These are phyloP conservation scores for Panzeria rudis DNA, from an alignment of 2,888 invertebrate genomes.

Conservation along the genomic window DNA sequence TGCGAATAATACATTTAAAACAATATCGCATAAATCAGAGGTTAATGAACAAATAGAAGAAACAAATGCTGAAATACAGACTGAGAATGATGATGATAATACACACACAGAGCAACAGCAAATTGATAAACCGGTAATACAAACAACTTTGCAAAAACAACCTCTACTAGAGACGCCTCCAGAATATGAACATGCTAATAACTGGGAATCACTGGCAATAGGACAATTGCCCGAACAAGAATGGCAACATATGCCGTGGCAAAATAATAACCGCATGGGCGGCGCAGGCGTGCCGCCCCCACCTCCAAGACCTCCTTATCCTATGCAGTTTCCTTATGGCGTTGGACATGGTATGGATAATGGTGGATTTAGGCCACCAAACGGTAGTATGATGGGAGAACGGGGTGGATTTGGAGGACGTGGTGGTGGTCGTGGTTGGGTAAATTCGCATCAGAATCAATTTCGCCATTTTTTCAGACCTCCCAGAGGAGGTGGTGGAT, in stretches of 20 bases:
- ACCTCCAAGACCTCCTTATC: constrained; percentile 77
- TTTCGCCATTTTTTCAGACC: constrained; percentile 78
- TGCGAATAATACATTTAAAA: constrained; percentile 16
- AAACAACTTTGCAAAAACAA: constrained; percentile 72
- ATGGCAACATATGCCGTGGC: constrained; percentile 78
- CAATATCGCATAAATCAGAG: constrained; percentile 48
- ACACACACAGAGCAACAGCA: constrained; percentile 32
- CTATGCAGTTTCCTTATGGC: constrained; percentile 70
- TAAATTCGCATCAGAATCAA: constrained; percentile 74
- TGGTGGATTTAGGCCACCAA: constrained; percentile 55
- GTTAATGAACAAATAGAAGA: constrained; percentile 72
- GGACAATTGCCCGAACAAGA: constrained; percentile 71
- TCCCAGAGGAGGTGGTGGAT: constrained; percentile 73
- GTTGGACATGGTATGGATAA: constrained; percentile 49
- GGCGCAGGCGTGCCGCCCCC: constrained; percentile 73
- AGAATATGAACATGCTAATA: constrained; percentile 76
- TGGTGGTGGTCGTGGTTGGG: constrained; percentile 77
- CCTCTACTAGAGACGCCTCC: constrained; percentile 79
- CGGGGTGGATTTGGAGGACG: constrained; percentile 70
- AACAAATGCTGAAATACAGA: constrained; percentile 66
- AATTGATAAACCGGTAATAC: constrained; percentile 23
- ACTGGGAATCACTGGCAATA: constrained; percentile 76
- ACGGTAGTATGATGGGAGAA: constrained; percentile 56
- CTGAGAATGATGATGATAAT: constrained; percentile 55
- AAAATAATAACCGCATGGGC: constrained; percentile 70